phyloP scores from a whole-genome alignment of 92 coral and sea anemone species.

The Scolanthus callimorphus region DNA sequence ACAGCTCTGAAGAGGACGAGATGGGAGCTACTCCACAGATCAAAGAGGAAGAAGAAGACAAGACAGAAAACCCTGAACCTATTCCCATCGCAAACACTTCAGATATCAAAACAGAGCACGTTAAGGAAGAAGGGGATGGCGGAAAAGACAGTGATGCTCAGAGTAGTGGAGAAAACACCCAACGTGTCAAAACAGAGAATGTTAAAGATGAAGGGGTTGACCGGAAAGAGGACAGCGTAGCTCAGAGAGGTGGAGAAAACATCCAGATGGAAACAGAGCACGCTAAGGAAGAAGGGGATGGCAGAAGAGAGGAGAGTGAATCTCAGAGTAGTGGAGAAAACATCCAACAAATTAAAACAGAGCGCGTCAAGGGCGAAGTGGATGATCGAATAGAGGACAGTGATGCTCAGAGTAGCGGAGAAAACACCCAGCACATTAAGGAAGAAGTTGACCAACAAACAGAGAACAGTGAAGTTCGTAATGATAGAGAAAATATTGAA shows the following conservation, averaged over 20 bases:
- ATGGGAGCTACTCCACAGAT: conserved; percentile 11
- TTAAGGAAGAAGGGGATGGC: conserved; percentile 10
- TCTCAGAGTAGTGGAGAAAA: no score
- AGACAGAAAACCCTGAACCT: conserved; percentile 19
- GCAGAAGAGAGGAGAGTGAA: background rate
- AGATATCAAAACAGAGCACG: conserved; percentile 12
- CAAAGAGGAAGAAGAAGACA: conserved; percentile 16
- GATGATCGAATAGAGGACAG: no score
- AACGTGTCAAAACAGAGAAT: background rate
- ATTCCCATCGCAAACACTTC: conserved; percentile 6
- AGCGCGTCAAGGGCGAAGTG: no score
- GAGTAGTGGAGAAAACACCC: no score
- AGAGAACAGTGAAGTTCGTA: no score
- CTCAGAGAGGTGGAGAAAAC: background rate
- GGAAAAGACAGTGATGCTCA: conserved; percentile 1
- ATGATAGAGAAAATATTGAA: no score
- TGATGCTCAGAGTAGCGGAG: no score
- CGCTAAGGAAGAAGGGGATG: background rate
- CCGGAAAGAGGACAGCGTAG: background rate
- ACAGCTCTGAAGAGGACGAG: conserved; percentile 16
- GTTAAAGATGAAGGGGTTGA: background rate
- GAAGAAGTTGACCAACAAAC: no score
- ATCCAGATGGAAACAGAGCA: background rate
- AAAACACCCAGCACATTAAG: no score
- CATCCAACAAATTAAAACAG: no score